Base-by-base conservation (phyloP, 1,140 invertebrate genomes). In the Bombyx mandarina region DNA sequence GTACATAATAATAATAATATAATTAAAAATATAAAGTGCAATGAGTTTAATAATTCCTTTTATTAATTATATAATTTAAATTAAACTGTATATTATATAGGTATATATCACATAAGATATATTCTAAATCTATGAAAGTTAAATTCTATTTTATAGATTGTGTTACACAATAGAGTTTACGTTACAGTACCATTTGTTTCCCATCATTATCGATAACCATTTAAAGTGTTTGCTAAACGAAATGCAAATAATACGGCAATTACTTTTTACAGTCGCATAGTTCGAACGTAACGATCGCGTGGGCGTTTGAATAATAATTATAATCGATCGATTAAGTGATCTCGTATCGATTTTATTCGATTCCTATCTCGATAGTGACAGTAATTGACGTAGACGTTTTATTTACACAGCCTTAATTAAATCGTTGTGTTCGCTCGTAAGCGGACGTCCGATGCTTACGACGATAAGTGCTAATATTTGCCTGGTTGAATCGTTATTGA, bases 381-480 rank as follows among this genome's bases (percentile, higher is more conserved):
- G 60, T 78, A 78, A 82, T 77, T 69, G 74, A 76, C 75, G 68
- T 54, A 58, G 60, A 68, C 68, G 67, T 72, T 71, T 54, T 72
- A 58, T 58, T 61, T 69, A 69, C 75, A 69, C 53, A 52, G 47
- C 52, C 62, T 62, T 71, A 75, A 78, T 78, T 75, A 73, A 74
- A 10, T 47, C 45, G n/a, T 51, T 76, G 71, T 69, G 61, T 43
- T 49, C n/a, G 9, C 58, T 55, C 57, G 57, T 12, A 54, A 54
- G 52, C 60, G 49, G 58, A 62, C 53, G 55, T 67, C 49, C 60
- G 60, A 62, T 57, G 50, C 48, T 57, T 56, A 48, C 66, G 69
- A 75, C 26, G 26, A 70, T 70, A 73, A 76, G 35, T 67, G 62
- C 61, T 54, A 45, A 51, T 44, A 54, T 54, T 55, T 57, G 70